phyloP scores from a whole-genome alignment of 2,113 vertebrate genomes.

The Pangasianodon hypophthalmus region DNA sequence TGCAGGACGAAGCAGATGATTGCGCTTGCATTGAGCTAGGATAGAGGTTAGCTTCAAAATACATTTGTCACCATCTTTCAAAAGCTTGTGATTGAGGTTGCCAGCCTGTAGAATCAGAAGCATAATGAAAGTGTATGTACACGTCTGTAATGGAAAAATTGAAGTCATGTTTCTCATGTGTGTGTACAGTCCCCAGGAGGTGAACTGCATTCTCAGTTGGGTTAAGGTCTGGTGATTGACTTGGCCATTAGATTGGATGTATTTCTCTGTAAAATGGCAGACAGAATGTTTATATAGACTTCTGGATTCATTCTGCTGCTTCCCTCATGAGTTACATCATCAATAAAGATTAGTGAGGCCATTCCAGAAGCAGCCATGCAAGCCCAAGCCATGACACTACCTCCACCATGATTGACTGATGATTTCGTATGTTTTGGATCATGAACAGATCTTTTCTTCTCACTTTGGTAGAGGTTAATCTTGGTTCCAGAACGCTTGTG shows the following conservation, averaged over 20 bases:
- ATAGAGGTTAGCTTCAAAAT: slow-evolving; percentile 38
- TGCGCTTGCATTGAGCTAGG: neutral
- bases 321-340: neutral
- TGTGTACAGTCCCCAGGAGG: neutral
- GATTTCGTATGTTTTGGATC: neutral
- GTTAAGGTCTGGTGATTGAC: neutral
- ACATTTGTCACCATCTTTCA: slow-evolving; percentile 28
- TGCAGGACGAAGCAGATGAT: neutral
- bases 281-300: neutral
- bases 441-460: neutral
- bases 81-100: neutral
- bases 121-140: neutral
- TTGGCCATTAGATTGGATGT: neutral
- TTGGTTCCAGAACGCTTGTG: neutral
- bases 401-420: neutral
- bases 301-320: neutral
- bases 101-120: neutral
- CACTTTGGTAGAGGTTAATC: neutral
- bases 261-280: neutral
- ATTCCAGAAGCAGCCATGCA: neutral
- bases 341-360: neutral
- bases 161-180: neutral
- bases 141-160: neutral
- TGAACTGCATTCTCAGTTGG: neutral
- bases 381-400: neutral